Evolutionary conservation across 2,797 vertebrate species (phyloP).

Genomic region (Sebastes flavidus): DNA sequence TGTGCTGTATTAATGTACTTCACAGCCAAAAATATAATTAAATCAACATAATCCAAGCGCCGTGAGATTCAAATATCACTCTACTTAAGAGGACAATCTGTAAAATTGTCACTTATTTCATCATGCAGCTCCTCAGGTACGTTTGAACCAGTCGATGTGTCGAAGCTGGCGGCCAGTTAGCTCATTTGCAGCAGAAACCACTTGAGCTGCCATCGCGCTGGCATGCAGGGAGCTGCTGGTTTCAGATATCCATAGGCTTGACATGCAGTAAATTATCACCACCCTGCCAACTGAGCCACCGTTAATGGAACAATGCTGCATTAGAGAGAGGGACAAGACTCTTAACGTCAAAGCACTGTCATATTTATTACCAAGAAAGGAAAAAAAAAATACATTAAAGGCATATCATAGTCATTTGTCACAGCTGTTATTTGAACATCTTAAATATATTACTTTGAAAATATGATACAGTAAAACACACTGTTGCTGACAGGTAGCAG

Average conservation of each 20-base stretch:
- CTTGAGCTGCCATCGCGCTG: conserved; percentile 18
- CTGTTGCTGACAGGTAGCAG: conserved; percentile 56
- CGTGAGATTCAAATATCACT: not conserved
- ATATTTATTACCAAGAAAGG: conserved; percentile 82
- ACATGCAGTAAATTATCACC: conserved; percentile 45
- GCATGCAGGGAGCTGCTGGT: conserved; percentile 26
- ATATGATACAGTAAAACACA: conserved; percentile 75
- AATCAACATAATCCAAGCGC: not conserved
- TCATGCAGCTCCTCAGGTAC: not conserved
- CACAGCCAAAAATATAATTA: not conserved
- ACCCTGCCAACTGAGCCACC: conserved; percentile 9
- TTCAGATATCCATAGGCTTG: conserved; percentile 28
- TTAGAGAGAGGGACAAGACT: conserved; percentile 39
- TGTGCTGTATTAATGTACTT: not conserved
- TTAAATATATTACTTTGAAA: conserved; percentile 72
- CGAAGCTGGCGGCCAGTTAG: conserved; percentile 20
- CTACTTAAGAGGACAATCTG: not conserved
- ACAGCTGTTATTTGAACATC: conserved; percentile 71
- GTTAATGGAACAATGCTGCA: conserved; percentile 15
- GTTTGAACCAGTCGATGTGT: not conserved
- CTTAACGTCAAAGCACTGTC: conserved; percentile 74
- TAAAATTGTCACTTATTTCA: not conserved
- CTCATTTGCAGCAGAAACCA: conserved; percentile 23
- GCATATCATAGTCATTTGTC: conserved; percentile 72
- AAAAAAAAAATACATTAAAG: conserved; percentile 73